phyloP scores from a whole-genome alignment of 2,888 invertebrate species.

The Oithona nana region DNA sequence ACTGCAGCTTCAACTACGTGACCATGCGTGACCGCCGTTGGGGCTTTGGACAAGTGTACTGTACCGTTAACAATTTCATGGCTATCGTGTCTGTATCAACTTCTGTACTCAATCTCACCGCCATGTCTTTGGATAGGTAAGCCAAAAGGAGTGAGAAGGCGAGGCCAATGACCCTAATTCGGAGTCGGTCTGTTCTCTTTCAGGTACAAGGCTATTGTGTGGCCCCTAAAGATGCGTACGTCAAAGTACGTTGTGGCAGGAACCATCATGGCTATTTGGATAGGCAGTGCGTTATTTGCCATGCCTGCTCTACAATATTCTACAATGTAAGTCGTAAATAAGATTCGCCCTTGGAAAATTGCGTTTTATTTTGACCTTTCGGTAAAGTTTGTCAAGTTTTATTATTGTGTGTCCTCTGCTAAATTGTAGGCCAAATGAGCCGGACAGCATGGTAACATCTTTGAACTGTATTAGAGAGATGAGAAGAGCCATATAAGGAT shows the following conservation, averaged over 20 bases:
- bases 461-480: too few relatives aligned
- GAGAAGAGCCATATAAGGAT: too few relatives aligned
- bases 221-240: constrained; percentile 1
- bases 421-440: too few relatives aligned
- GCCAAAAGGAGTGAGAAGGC: constrained; percentile 21
- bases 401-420: too few relatives aligned
- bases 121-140: constrained; percentile 81
- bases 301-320: constrained; percentile 5
- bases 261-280: constrained; percentile 4
- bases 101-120: constrained; percentile 80
- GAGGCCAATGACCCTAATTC: too few relatives aligned
- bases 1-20: constrained; percentile 13
- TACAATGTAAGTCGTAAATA: constrained; percentile 5
- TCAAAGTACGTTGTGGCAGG: neutral
- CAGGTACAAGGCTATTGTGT: constrained; percentile 12
- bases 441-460: too few relatives aligned
- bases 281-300: neutral
- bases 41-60: constrained; percentile 71
- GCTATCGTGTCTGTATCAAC: constrained; percentile 77
- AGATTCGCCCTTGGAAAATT: neutral
- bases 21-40: constrained; percentile 39
- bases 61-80: constrained; percentile 73
- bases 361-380: neutral
- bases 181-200: neutral
- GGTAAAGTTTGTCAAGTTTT: too few relatives aligned